phyloP scores from a whole-genome alignment of 2,888 invertebrate genomes.

The Vesta saturnalis region DNA sequence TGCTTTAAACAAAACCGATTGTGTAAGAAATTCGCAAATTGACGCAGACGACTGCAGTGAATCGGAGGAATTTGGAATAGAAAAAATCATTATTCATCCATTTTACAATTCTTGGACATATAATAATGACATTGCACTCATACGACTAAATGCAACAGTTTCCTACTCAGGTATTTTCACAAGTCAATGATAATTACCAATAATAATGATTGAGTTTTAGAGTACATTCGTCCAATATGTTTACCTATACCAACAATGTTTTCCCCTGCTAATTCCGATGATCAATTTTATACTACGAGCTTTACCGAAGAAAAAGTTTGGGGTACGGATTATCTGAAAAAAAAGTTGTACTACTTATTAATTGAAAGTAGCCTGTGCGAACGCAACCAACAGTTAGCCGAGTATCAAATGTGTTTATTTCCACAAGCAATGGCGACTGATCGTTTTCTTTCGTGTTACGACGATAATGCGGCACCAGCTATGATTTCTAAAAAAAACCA shows the following conservation, averaged over 20 bases:
- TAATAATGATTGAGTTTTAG: neutral
- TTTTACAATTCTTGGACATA: constrained; percentile 6
- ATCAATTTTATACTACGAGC: constrained; percentile 6
- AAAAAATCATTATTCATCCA: neutral
- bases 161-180: neutral
- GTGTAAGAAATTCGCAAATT: neutral
- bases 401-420: neutral
- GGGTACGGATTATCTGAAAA: neutral
- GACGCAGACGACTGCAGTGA: neutral
- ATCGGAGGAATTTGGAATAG: neutral
- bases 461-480: constrained; percentile 7
- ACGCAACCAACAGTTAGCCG: neutral
- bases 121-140: neutral
- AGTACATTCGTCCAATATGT: constrained; percentile 14
- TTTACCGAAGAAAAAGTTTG: neutral
- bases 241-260: neutral
- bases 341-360: neutral
- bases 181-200: neutral
- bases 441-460: neutral
- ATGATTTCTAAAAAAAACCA: neutral
- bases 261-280: neutral
- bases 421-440: neutral
- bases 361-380: neutral
- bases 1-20: constrained; percentile 8
- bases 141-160: neutral